A percentile compares a stretch with the other conserved stretches of the same genome.
Conservation (phyloP, 1,140 invertebrate genomes). For the Heliconius melpomene region DNA sequence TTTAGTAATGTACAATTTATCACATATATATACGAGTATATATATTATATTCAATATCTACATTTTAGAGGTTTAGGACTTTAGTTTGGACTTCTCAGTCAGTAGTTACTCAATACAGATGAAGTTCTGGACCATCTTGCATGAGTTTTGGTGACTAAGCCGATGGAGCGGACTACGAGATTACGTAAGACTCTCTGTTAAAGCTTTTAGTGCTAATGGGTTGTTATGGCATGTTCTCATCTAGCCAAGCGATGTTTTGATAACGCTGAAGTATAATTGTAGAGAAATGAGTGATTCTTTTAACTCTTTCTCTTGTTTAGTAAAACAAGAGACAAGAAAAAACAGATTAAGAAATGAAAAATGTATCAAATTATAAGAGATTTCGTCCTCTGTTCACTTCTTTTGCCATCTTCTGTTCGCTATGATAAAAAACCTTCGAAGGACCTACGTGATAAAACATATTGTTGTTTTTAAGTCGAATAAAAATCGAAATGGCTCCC, state of each 20-base stretch:
- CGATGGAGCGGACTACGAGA: conserved; percentile 17
- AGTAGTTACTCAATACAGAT: neutral
- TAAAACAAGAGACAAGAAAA: too few species aligned
- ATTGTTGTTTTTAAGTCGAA: too few species aligned
- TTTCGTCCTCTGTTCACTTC: too few species aligned
- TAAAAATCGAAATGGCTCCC: too few species aligned
- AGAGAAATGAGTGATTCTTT: neutral
- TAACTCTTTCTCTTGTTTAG: neutral
- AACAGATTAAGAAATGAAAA: too few species aligned
- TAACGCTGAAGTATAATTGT: neutral
- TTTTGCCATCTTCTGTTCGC: too few species aligned
- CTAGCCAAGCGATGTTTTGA: neutral
- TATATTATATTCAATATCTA: too few species aligned
- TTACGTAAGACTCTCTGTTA: conserved; percentile 5
- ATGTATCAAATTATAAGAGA: too few species aligned
- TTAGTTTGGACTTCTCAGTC: neutral
- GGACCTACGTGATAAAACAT: too few species aligned
- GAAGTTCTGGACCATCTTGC: conserved; percentile 8
- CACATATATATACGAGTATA: too few species aligned
- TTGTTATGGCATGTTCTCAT: neutral
- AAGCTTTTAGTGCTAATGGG: conserved; percentile 5
- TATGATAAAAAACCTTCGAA: too few species aligned
- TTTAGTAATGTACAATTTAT: too few species aligned
- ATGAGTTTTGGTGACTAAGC: conserved; percentile 28
- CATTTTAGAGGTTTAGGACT: neutral